These are phyloP conservation scores for Myanophis thanlyinensis DNA, from an alignment of 2,113 vertebrate genomes.

Conservation along the genomic window DNA sequence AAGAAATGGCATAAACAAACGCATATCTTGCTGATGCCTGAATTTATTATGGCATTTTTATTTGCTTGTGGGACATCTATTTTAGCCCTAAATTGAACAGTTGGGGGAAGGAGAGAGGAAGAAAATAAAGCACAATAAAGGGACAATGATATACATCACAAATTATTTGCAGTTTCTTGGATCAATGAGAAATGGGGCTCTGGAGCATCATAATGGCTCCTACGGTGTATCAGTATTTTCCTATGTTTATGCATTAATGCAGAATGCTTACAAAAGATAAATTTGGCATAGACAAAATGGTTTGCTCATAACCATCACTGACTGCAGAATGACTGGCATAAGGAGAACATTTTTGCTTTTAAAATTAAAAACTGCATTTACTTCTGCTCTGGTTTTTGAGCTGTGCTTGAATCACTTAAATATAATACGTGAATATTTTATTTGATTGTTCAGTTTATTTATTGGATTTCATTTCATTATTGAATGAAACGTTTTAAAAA, in stretches of 20 bases:
- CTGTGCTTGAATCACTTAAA: background rate
- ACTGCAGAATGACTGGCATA: background rate
- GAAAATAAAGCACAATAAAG: no score
- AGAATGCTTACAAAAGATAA: conserved; percentile 26
- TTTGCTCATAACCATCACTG: conserved; percentile 30
- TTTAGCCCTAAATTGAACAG: background rate
- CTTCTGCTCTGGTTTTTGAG: background rate
- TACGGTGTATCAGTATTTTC: background rate
- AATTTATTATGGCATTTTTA: conserved; percentile 11
- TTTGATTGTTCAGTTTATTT: background rate
- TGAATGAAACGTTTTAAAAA: background rate
- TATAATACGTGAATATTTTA: background rate
- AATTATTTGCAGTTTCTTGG: background rate
- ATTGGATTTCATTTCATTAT: background rate
- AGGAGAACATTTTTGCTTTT: background rate
- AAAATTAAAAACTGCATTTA: background rate
- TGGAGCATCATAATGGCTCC: conserved; percentile 30
- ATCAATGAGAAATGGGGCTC: conserved; percentile 35
- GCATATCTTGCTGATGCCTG: conserved; percentile 15
- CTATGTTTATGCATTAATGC: background rate
- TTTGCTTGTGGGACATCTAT: conserved; percentile 1
- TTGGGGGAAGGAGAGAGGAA: background rate
- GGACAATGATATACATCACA: conserved; percentile 8
- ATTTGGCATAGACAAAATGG: conserved; percentile 10
- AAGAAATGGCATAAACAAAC: conserved; percentile 3